A percentile compares a stretch with the other conserved stretches of the same genome.
Evolutionary conservation across 2,797 vertebrate species (phyloP).

Genomic region (Ceryle rudis): DNA sequence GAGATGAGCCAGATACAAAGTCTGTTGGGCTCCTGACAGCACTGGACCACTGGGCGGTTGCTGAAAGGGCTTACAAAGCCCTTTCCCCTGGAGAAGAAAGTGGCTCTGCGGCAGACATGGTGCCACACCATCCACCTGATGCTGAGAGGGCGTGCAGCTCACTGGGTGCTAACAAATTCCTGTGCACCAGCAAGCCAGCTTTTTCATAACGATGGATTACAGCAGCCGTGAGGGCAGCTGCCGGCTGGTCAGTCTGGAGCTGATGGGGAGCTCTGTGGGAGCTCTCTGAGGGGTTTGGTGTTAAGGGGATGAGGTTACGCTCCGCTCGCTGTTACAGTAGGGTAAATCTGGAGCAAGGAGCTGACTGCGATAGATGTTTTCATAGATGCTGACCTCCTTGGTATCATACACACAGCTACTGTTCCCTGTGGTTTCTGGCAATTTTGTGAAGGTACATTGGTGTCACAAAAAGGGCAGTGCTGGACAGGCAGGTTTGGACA

Average conservation of each 20-base stretch:
- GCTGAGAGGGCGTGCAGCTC: background rate
- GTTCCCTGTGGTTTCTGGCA: background rate
- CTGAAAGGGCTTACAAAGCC: background rate
- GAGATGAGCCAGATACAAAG: background rate
- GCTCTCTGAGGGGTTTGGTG: background rate
- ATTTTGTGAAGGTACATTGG: background rate
- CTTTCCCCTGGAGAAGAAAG: background rate
- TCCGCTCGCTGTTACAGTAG: background rate
- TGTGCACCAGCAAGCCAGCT: background rate
- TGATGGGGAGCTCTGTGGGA: background rate
- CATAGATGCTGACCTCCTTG: background rate
- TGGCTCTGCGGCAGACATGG: rapidly evolving
- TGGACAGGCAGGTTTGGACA: background rate
- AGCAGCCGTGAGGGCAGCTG: background rate
- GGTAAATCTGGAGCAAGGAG: background rate
- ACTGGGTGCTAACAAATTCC: background rate
- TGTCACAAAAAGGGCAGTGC: background rate
- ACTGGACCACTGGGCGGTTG: background rate
- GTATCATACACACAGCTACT: background rate
- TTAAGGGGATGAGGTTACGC: background rate
- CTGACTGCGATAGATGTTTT: background rate
- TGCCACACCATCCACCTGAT: background rate
- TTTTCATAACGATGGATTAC: background rate
- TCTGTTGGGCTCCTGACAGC: background rate
- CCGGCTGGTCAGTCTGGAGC: background rate